A percentile compares a stretch with the other conserved stretches of the same genome.
These are phyloP conservation scores for Blera fallax DNA, from an alignment of 2,888 invertebrate species.

Conservation along the genomic window DNA sequence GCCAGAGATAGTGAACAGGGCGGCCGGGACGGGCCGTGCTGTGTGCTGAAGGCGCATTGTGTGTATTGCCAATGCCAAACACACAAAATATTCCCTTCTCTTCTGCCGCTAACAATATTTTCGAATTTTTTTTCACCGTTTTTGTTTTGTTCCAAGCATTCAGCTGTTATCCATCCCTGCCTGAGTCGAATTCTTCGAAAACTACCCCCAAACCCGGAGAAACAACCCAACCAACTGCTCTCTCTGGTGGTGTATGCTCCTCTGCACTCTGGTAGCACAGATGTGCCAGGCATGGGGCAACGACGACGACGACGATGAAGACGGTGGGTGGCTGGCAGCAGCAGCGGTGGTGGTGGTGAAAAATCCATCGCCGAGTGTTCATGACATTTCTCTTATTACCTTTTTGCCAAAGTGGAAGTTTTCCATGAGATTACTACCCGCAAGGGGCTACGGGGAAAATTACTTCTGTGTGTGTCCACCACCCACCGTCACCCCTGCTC, in stretches of 20 bases:
- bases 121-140: slow-evolving; percentile 24
- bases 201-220: slow-evolving; percentile 55
- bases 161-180: slow-evolving; percentile 23
- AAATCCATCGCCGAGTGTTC: slow-evolving; percentile 73
- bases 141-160: slow-evolving; percentile 60
- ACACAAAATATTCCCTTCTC: slow-evolving; percentile 48
- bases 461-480: slow-evolving; percentile 62
- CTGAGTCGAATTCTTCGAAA: slow-evolving; percentile 58
- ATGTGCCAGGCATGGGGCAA: not conserved
- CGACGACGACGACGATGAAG: not conserved
- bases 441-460: slow-evolving; percentile 66
- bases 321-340: not conserved
- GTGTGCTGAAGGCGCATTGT: slow-evolving; percentile 54
- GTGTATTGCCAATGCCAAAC: slow-evolving; percentile 51
- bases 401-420: slow-evolving; percentile 72
- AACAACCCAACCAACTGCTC: not conserved
- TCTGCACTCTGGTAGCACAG: not conserved
- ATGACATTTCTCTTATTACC: slow-evolving; percentile 72
- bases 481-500: not conserved
- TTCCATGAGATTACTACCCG: slow-evolving; percentile 71
- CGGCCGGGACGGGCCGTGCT: not conserved
- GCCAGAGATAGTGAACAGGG: slow-evolving; percentile 37
- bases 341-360: slow-evolving; percentile 49
- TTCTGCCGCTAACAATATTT: slow-evolving; percentile 45
- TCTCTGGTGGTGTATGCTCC: slow-evolving; percentile 4